Base-by-base conservation (phyloP, 2,113 vertebrate species). In the Elanoides forficatus region DNA sequence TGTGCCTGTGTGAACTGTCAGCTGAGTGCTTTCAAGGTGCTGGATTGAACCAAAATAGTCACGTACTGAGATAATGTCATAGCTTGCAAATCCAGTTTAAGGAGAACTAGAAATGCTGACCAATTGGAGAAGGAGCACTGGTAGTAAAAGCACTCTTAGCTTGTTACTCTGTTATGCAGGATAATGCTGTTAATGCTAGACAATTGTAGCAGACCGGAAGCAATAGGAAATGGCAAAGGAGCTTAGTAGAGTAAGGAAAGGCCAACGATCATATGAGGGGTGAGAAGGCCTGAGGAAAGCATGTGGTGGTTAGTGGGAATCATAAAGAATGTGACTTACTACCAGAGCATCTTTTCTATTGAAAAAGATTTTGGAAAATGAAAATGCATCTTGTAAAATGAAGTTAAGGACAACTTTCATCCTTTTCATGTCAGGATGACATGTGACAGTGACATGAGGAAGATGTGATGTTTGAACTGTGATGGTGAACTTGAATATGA, bases 51-150 rank as follows among this genome's bases (percentile, higher is more conserved):
- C 27, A 70, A 83, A 75, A 72, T 52, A 68, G 70, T 85, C 66
- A 45, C 0, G 2, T 55, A 42, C 40, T 25, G 56, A 88, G 56
- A 62, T 72, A 65, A 66, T 67, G 72, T 92, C 55, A 59, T n/a
- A 59, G 79, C 36, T 88, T 81, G 48, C 36, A 75, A 86, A 75
- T 92, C 56, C 71, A 80, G 53, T 95, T 88, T 65, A 81, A 85
- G 88, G 79, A 86, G 58, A 80, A 13, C 58, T 88, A 23, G 74
- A 80, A 68, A n/a, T 42, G 66, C 36, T 92, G 66, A 27, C 45
- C 19, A 10, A 8, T 19, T 56, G 71, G 67, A 73, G 48, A 65
- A 36, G 11, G n/a, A 82, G 15, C n/a, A n/a, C 7, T 91, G 79
- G 21, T 34, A 52, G 50, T 79, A 79, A 67, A 81, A 90, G 10